Percentiles rank a stretch among this genome's conserved stretches.
Evolutionary conservation across 2,797 vertebrate species (phyloP).

Genomic region (Gymnoscopelus microlampas): DNA sequence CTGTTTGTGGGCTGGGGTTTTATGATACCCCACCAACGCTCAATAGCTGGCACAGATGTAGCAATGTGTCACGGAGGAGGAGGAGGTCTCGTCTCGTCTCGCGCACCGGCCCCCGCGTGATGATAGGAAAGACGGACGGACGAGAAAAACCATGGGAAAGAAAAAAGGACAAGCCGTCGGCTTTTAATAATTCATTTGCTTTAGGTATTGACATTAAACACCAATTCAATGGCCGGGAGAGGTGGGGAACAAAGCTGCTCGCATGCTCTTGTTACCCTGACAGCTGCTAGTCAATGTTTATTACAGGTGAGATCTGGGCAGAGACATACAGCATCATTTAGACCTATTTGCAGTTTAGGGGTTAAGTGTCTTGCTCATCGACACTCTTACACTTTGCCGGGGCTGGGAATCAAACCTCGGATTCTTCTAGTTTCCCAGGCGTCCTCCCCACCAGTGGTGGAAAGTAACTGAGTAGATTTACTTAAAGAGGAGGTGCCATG

Average conservation of each 20-base stretch:
- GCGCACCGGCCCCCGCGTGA: no score
- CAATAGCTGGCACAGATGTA: slow-evolving; percentile 71
- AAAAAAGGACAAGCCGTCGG: slow-evolving; percentile 3
- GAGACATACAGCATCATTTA: no score
- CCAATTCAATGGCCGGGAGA: slow-evolving; percentile 39
- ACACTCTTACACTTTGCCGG: no score
- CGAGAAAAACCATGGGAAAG: not conserved
- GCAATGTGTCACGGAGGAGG: slow-evolving; percentile 59
- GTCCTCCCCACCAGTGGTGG: no score
- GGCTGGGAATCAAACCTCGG: no score
- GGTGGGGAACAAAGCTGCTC: slow-evolving; percentile 48
- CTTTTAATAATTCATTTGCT: slow-evolving; percentile 62
- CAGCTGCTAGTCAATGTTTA: slow-evolving; percentile 63
- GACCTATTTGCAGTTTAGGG: no score
- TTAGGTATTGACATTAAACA: slow-evolving; percentile 54
- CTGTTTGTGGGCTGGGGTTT: slow-evolving; percentile 63
- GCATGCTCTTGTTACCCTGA: slow-evolving; percentile 58
- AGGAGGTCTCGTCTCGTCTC: no score
- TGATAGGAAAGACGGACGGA: no score
- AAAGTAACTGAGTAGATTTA: no score
- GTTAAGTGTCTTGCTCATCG: no score
- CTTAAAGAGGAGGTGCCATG: no score
- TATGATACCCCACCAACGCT: slow-evolving; percentile 69
- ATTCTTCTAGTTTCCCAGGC: no score
- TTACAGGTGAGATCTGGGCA: slow-evolving; percentile 36